phyloP scores from a whole-genome alignment of 2,888 invertebrate genomes.

The Loripinus fragilis region DNA sequence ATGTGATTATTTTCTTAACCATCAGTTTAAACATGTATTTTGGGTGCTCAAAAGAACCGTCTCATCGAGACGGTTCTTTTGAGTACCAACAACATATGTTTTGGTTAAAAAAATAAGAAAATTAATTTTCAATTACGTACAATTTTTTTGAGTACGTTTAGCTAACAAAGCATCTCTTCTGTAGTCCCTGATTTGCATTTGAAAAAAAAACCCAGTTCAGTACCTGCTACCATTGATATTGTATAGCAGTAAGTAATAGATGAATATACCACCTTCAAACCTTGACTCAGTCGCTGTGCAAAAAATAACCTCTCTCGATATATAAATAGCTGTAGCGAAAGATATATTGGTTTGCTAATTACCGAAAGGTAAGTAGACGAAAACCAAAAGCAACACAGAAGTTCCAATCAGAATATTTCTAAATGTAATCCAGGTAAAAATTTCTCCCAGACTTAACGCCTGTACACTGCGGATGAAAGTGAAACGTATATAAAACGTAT shows the following conservation, averaged over 20 bases:
- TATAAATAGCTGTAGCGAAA: background rate
- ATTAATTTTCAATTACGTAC: no score
- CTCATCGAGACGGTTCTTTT: no score
- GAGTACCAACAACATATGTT: no score
- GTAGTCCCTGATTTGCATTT: slow-evolving; percentile 13
- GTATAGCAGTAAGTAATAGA: slow-evolving; percentile 5
- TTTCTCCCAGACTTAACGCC: background rate
- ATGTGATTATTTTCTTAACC: no score
- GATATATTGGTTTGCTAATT: slow-evolving; percentile 13
- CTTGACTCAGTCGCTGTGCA: slow-evolving; percentile 1
- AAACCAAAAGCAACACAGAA: background rate
- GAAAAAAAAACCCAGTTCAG: slow-evolving; percentile 14
- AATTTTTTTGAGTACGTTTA: no score
- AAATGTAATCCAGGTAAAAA: background rate
- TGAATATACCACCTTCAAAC: slow-evolving; percentile 6
- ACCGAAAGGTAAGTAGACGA: background rate
- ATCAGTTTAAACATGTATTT: no score
- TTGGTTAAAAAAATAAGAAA: no score
- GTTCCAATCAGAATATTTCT: background rate
- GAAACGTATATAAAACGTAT: no score
- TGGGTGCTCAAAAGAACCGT: no score
- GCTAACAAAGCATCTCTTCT: no score
- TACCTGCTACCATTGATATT: background rate
- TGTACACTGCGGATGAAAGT: no score
- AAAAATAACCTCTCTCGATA: background rate